These are phyloP conservation scores for Hermetia illucens DNA, from an alignment of 1,140 invertebrate species.

Conservation along the genomic window DNA sequence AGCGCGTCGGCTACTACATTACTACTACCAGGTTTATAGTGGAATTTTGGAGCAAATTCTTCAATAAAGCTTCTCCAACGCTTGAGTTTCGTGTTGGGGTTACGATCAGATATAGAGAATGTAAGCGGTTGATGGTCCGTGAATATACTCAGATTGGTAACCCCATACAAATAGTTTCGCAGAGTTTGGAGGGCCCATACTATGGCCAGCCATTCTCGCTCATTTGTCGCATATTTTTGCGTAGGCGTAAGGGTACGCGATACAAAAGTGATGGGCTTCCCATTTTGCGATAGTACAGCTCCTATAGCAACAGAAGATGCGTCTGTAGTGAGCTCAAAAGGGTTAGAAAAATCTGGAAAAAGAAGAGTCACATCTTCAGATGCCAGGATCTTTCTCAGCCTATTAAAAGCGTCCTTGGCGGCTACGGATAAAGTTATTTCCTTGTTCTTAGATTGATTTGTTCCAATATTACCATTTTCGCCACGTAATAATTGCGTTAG, in stretches of 20 bases:
- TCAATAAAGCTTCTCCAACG: slow-evolving; percentile 36
- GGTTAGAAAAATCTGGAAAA: too few relatives aligned
- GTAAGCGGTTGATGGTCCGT: slow-evolving; percentile 37
- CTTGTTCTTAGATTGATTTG: too few relatives aligned
- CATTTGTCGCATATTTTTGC: slow-evolving; percentile 33
- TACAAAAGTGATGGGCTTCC: slow-evolving; percentile 9
- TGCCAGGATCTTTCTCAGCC: too few relatives aligned
- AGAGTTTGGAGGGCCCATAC: slow-evolving; percentile 33
- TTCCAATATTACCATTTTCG: too few relatives aligned
- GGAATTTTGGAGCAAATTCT: slow-evolving; percentile 22
- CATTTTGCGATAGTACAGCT: too few relatives aligned
- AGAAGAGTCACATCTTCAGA: too few relatives aligned
- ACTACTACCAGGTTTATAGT: slow-evolving; percentile 27
- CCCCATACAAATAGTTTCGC: slow-evolving; percentile 31
- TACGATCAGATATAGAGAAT: slow-evolving; percentile 31
- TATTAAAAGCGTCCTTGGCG: too few relatives aligned
- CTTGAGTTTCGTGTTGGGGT: slow-evolving; percentile 30
- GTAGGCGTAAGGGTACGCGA: slow-evolving; percentile 13
- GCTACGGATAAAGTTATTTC: too few relatives aligned
- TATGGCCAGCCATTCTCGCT: slow-evolving; percentile 33
- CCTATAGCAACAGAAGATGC: too few relatives aligned
- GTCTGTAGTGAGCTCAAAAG: too few relatives aligned
- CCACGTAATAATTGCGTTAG: too few relatives aligned
- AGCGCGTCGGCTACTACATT: slow-evolving; percentile 26
- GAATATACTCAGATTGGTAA: slow-evolving; percentile 29